Evolutionary conservation across 2,888 invertebrate species (phyloP).

Genomic region (Spilosoma lubricipeda): DNA sequence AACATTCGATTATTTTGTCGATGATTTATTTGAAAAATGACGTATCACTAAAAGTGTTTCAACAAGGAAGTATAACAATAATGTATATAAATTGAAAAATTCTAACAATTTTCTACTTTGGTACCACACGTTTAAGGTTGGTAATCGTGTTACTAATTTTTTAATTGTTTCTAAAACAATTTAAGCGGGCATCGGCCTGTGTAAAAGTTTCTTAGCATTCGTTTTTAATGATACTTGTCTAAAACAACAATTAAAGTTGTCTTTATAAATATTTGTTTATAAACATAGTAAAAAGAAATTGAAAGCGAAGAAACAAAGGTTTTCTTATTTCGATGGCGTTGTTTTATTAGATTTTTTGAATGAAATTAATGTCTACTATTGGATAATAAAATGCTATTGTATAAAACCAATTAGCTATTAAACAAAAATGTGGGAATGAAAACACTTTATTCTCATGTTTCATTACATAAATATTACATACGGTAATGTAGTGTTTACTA

Average conservation of each 20-base stretch:
- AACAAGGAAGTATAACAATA: slow-evolving; percentile 30
- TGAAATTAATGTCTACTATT: not conserved
- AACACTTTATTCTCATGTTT: slow-evolving; percentile 11
- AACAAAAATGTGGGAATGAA: slow-evolving; percentile 6
- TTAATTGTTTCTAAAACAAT: slow-evolving; percentile 31
- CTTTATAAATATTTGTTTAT: slow-evolving; percentile 55
- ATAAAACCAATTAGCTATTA: slow-evolving; percentile 6
- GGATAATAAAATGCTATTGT: slow-evolving; percentile 12
- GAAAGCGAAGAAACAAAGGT: not conserved
- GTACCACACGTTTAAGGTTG: slow-evolving; percentile 14
- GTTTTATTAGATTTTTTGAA: slow-evolving; percentile 35
- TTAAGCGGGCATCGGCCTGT: slow-evolving; percentile 47
- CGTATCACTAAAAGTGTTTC: slow-evolving; percentile 22
- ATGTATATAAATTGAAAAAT: slow-evolving; percentile 1
- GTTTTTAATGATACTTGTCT: slow-evolving; percentile 20
- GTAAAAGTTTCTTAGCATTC: slow-evolving; percentile 55
- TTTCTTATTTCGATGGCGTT: slow-evolving; percentile 17
- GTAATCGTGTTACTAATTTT: slow-evolving; percentile 23
- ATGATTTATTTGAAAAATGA: slow-evolving; percentile 36
- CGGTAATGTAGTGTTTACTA: slow-evolving; percentile 2
- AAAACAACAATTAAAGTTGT: slow-evolving; percentile 61
- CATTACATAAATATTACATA: slow-evolving; percentile 8
- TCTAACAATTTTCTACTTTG: slow-evolving; percentile 25
- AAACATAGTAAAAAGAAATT: not conserved
- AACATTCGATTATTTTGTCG: slow-evolving; percentile 37